Evolutionary conservation across 2,888 invertebrate genomes (phyloP), one percentile per base, ranked within the genome.

Genomic region (Eupeodes latifasciatus): DNA sequence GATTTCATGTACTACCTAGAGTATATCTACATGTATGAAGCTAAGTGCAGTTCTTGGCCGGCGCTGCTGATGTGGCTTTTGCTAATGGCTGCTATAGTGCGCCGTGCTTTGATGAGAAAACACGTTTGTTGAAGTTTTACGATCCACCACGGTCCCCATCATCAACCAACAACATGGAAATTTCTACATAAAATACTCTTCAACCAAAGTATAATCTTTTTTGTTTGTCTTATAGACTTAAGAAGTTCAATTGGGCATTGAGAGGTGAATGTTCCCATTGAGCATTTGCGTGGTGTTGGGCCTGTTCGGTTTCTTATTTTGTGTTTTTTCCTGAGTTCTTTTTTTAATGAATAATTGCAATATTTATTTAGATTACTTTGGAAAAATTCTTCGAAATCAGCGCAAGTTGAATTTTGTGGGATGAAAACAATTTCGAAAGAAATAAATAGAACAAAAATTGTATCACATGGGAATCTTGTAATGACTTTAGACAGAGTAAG

Each of bases 201-300:
- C 44, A 57, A 44, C 57, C 27, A 61, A 76, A 36, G 57, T 7
- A 67, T 7, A 55, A 1, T 19, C 27, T 9, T 7, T 16, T 59
- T 59, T 59, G 34, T 19, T 79, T 66, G 62, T 72, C 27, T 27
- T 27, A 27, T 27, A 27, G 27, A 27, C 3, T 27, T 3, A 27
- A 51, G 51, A 77, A 81, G 71, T 80, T 57, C 83, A 81, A 81
- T 78, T 78, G 59, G 11, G 53, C 76, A 81, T 78, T 61, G 16
- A 11, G 88, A 81, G 88, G 84, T 88, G 88, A 88, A 85, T 75
- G 88, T 78, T 85, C 85, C 74, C 66, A 78, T 61, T 59, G 59
- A 10, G 51, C 19, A 64, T 14, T 9, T 47, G 27, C 9, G 19
- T 66, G 59, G n/a, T 59, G 59, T 27, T 27, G 7, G 57, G 57